Evolutionary conservation across 2,113 vertebrate genomes (phyloP), one percentile per base, ranked within the genome.

Genomic region (Coturnix japonica): DNA sequence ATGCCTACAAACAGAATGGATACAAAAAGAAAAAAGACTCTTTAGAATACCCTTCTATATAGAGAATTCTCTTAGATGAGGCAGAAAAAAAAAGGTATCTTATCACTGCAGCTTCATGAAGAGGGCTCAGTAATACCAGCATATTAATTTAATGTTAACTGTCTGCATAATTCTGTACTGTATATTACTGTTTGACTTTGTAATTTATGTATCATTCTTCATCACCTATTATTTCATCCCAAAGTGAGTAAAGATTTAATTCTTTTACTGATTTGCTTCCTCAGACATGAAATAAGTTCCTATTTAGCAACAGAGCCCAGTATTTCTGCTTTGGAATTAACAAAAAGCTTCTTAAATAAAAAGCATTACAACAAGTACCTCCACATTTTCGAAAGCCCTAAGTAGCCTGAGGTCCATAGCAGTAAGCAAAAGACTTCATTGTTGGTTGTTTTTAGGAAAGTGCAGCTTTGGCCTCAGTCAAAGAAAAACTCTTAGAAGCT

Each of bases 1-100:
- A 99, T 0, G 99, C 99, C 99, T 99, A 83, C 14, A 30, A 93
- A 76, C 28, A 81, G 85, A 90, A 49, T 5, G 4, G 44, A 91
- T 57, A 56, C 4, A 20, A 60, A 47, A 21, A 46, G 11, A 46
- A 51, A 51, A 56, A 56, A 37, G 19, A 1, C 21, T 59, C 17
- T 67, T 90, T 35, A 89, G 47, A 83, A 85, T 25, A 73, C 18
- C 22, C 35, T 91, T 59, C 25, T 51, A 61, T 71, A 83, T 2
- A 61, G 57, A n/a, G 30, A 11, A 91, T 44, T 37, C 47, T 14
- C n/a, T 6, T 0, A 2, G 23, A 1, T 69, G 37, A 83, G 41
- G n/a, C n/a, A 61, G 61, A 89, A 90, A 67, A 49, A 47, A 23
- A 66, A 17, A 65, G 70, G 37, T 15, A 46, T 3, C 22, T 49